Base-by-base conservation (phyloP, 2,113 vertebrate species). In the Notiomystis cincta region DNA sequence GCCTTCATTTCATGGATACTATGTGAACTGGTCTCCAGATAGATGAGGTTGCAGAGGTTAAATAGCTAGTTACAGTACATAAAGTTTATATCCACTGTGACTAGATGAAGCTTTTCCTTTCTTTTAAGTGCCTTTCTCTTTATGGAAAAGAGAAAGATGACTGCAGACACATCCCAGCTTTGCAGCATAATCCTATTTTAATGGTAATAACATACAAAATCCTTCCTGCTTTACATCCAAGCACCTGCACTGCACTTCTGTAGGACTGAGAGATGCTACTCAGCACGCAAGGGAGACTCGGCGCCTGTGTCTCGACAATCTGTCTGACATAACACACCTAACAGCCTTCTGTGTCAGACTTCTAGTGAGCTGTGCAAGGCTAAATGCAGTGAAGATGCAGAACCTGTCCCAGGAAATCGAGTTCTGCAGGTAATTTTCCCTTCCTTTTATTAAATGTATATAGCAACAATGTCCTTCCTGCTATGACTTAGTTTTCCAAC, bases 41-140 rank as follows among this genome's bases (percentile, higher is more conserved):
- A 92, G 89, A 85, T 69, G 58, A 71, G 84, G 87, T 27, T 93
- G 82, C 77, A 93, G 77, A 87, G 95, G 95, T 96, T 95, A 97
- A 92, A 94, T 10, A 89, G 79, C 78, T 78, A 67, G 94, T 92
- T 95, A 89, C 91, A 95, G 89, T 44, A 94, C 85, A 95, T 96
- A 94, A 96, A 97, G n/a, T 93, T 96, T 94, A 92, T 71, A 90
- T 54, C 65, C 85, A 78, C 44, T 85, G 38, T 91, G 87, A 87
- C 90, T 45, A 83, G 58, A 89, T 50, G 54, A 93, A 93, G 67
- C 21, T 96, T 94, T 80, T 40, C 57, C 25, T 23, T 72, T 66
- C 38, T 51, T 96, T 93, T 62, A 93, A 90, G 45, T 35, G 75
- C 44, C 27, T 37, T 72, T 90, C 60, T 62, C 37, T 80, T 70